phyloP scores from a whole-genome alignment of 2,797 vertebrate genomes.

The Hyperoplus immaculatus region DNA sequence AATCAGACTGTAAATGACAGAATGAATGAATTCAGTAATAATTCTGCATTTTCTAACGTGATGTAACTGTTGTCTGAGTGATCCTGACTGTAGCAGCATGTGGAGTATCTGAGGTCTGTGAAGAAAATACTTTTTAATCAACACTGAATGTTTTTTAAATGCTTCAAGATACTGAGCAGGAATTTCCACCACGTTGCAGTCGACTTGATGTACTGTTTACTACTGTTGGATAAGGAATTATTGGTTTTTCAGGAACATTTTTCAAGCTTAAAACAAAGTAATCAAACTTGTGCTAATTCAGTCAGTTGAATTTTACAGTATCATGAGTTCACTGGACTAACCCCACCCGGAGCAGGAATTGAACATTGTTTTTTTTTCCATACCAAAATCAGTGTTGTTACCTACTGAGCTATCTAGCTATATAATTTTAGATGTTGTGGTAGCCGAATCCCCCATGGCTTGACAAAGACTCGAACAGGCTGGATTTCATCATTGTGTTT shows the following conservation, averaged over 20 bases:
- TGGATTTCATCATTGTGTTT: too few species aligned
- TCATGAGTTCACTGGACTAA: background rate
- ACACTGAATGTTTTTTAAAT: constrained; percentile 49
- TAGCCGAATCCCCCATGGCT: too few species aligned
- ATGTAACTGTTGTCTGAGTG: constrained; percentile 40
- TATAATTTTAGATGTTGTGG: background rate
- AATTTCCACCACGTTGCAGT: constrained; percentile 2
- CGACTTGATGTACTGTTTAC: background rate
- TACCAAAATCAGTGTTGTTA: too few species aligned
- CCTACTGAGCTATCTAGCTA: too few species aligned
- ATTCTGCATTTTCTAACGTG: constrained; percentile 28
- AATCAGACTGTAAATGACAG: constrained; percentile 3
- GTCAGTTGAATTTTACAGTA: background rate
- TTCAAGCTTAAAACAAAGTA: background rate
- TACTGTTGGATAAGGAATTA: too few species aligned
- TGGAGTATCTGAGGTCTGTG: constrained; percentile 1
- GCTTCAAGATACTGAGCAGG: constrained; percentile 32
- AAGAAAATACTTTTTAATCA: constrained; percentile 7
- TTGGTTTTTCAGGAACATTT: too few species aligned
- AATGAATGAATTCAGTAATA: constrained; percentile 16
- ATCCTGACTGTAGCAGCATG: constrained; percentile 24
- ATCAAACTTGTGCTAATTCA: background rate
- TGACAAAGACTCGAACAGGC: too few species aligned
- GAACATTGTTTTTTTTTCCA: too few species aligned
- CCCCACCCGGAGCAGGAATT: too few species aligned